Evolutionary conservation across 2,888 invertebrate species (phyloP), one percentile per base, ranked within the genome.

Genomic region (Leptinotarsa rubiginosa): DNA sequence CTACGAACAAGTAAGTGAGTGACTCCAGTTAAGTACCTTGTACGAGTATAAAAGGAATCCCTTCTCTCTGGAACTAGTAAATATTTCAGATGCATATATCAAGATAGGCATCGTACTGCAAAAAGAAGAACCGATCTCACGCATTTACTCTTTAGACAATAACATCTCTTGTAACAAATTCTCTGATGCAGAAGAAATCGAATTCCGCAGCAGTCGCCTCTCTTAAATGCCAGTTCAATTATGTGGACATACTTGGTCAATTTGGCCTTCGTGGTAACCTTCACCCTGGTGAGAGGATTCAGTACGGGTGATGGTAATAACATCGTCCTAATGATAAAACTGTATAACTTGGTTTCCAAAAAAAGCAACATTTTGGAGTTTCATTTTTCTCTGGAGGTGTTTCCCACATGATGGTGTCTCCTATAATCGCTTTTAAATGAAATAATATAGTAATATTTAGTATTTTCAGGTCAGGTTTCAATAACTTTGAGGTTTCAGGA

Each of bases 181-280:
- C 69, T 47, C 75, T 69, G 65, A 75, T 72, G 72, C 69, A 64
- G 69, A 70, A 70, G 70, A 69, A 70, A 47, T 70, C 16, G 50
- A n/a, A 70, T 73, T 75, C 70, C 65, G 62, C 62, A 54, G 54
- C 59, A 67, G 69, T 73, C 69, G 72, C 72, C 72, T 72, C 73
- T 75, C 73, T 78, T 75, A 76, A 76, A 78, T 72, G 78, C 78
- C 75, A 75, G 62, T 76, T 65, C 76, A 73, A 76, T 76, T 78
- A 76, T 76, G 78, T 74, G 78, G 75, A 75, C 72, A 68, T 74
- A 72, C 76, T 76, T 68, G 72, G 76, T 41, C 64, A 69, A 75
- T 75, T 71, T 75, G 76, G 76, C 76, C 76, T 76, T 76, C 76
- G 41, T 67, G 52, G 62, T 66, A 70, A 72, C 76, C 76, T 76